phyloP scores from a whole-genome alignment of 2,797 vertebrate genomes.

The Catostomus latipinnis region DNA sequence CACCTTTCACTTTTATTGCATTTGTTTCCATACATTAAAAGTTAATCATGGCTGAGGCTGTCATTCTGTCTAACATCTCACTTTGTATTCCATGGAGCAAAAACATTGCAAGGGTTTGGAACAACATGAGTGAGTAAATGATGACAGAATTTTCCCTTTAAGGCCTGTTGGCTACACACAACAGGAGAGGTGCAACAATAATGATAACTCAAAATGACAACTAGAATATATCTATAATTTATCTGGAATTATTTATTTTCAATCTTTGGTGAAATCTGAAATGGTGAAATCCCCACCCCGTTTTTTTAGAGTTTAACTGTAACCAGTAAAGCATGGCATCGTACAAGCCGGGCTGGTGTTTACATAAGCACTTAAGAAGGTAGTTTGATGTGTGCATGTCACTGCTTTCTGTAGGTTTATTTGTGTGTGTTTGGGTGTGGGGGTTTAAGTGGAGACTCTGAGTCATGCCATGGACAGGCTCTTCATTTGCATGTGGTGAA shows the following conservation, averaged over 20 bases:
- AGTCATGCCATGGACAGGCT: slow-evolving; percentile 51
- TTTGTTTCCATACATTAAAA: no score
- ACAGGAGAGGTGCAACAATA: not conserved
- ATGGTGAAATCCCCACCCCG: slow-evolving; percentile 12
- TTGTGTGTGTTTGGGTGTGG: slow-evolving; percentile 52
- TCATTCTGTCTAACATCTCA: no score
- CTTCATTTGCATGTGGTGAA: slow-evolving; percentile 65
- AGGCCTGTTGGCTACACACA: not conserved
- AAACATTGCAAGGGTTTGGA: no score
- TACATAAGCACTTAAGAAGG: not conserved
- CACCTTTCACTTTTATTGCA: no score
- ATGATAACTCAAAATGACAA: not conserved
- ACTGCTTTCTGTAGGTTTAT: slow-evolving; percentile 39
- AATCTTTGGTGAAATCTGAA: slow-evolving; percentile 5
- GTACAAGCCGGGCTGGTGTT: not conserved
- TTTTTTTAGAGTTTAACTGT: slow-evolving; percentile 18
- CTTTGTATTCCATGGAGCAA: no score
- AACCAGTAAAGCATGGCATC: slow-evolving; percentile 26
- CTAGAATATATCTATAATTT: not conserved
- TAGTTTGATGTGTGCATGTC: slow-evolving; percentile 23
- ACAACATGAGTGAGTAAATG: not conserved
- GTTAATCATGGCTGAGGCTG: no score
- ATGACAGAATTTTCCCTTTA: not conserved
- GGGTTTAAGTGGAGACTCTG: slow-evolving; percentile 57
- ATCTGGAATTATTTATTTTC: slow-evolving; percentile 15